Percentiles rank a stretch among this genome's conserved stretches.
These are phyloP conservation scores for Serripes groenlandicus DNA, from an alignment of 2,888 invertebrate species.

Conservation along the genomic window DNA sequence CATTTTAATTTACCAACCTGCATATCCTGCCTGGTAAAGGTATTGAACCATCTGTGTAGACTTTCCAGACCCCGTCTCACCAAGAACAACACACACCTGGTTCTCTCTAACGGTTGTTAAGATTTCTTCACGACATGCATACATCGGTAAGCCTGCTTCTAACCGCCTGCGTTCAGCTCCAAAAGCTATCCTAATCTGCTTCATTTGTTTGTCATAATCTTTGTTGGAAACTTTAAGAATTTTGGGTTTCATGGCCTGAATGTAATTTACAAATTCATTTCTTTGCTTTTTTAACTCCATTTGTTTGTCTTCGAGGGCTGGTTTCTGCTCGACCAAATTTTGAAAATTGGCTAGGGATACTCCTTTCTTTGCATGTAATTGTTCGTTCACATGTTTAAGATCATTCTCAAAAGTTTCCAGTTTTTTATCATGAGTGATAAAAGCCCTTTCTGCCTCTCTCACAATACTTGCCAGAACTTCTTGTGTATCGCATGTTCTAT, in stretches of 20 bases:
- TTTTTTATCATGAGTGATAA: conserved; percentile 41
- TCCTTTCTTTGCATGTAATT: conserved; percentile 22
- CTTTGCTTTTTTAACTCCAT: conserved; percentile 71
- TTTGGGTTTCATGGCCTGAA: conserved; percentile 50
- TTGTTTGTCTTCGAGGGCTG: conserved; percentile 68
- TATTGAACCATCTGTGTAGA: conserved; percentile 86
- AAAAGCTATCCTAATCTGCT: conserved; percentile 65
- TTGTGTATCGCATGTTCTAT: conserved; percentile 3
- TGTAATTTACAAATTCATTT: conserved; percentile 67
- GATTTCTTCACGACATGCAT: conserved; percentile 79
- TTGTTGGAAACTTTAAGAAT: conserved; percentile 38
- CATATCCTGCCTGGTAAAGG: conserved; percentile 79
- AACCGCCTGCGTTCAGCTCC: conserved; percentile 76
- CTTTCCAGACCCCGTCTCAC: conserved; percentile 86
- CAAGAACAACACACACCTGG: conserved; percentile 83
- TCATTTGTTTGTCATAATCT: conserved; percentile 53
- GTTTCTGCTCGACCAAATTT: conserved; percentile 42
- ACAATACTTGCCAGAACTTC: conserved; percentile 27
- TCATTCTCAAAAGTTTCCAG: conserved; percentile 16
- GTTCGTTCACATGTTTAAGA: conserved; percentile 4
- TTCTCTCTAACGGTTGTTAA: conserved; percentile 73
- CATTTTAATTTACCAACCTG: too few relatives aligned
- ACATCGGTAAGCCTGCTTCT: conserved; percentile 80
- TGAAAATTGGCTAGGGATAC: conserved; percentile 52
- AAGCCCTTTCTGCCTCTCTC: conserved; percentile 21